Percentiles rank a stretch among this genome's conserved stretches.
These are phyloP conservation scores for Brienomyrus brachyistius DNA, from an alignment of 2,113 vertebrate genomes.

Conservation along the genomic window DNA sequence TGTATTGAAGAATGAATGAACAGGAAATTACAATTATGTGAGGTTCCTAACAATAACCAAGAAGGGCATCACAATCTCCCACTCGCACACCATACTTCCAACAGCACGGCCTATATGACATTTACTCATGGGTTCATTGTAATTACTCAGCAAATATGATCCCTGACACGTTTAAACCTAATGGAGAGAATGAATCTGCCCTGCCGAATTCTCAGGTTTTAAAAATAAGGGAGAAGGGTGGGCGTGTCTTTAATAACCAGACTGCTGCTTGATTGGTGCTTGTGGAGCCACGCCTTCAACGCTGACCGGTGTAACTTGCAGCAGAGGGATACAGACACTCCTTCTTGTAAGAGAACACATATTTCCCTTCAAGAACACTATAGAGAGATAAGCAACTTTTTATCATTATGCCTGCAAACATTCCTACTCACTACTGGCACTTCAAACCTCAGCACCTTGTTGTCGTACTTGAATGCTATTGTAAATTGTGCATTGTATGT, in stretches of 20 bases:
- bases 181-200: neutral
- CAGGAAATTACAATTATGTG: neutral
- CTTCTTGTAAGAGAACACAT: neutral
- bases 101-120: neutral
- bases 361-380: slow-evolving; percentile 19
- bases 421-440: neutral
- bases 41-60: neutral
- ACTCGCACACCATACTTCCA: neutral
- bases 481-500: neutral
- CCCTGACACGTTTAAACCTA: neutral
- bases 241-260: neutral
- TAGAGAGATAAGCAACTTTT: neutral
- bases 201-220: neutral
- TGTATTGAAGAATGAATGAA: neutral
- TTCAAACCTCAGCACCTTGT: neutral
- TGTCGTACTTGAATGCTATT: neutral
- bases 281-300: neutral
- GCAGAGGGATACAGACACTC: neutral
- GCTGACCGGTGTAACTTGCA: neutral
- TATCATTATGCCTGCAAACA: neutral
- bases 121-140: neutral
- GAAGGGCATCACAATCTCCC: neutral
- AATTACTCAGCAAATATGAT: neutral
- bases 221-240: neutral
- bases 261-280: neutral